A percentile compares a stretch with the other conserved stretches of the same genome.
phyloP scores from a whole-genome alignment of 37 sponge, comb jelly and placozoan genomes.

The Eunapius fragilis region DNA sequence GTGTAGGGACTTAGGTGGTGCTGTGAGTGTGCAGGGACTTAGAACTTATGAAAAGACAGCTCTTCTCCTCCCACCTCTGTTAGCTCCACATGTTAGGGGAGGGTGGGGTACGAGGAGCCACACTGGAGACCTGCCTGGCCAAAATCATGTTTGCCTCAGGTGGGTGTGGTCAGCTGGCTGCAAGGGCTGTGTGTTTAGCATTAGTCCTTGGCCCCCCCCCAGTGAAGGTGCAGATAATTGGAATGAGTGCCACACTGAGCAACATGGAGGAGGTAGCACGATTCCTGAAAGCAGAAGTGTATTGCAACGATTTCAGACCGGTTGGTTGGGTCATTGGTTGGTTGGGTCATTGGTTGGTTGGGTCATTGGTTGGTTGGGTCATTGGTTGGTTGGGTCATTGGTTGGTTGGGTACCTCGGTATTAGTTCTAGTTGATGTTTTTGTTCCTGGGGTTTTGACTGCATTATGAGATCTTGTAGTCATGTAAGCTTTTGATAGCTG shows the following conservation, averaged over 20 bases:
- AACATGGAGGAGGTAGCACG: conserved; percentile 76
- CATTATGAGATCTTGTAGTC: too few species aligned
- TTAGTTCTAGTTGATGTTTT: too few species aligned
- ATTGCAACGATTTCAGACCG: conserved; percentile 82
- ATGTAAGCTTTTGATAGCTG: too few species aligned
- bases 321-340: conserved; percentile 36
- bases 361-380: background rate
- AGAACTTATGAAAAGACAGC: background rate
- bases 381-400: too few species aligned
- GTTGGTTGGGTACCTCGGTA: too few species aligned
- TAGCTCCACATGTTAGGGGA: conserved; percentile 97
- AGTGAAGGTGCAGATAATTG: conserved; percentile 65
- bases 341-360: background rate
- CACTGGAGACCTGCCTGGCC: conserved; percentile 85
- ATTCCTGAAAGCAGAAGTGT: conserved; percentile 80
- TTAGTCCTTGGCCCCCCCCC: background rate
- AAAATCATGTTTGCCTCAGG: conserved; percentile 61
- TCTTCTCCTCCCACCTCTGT: background rate
- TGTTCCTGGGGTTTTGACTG: too few species aligned
- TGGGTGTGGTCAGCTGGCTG: background rate
- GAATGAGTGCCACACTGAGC: conserved; percentile 97
- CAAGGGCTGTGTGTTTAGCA: background rate
- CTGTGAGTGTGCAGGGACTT: background rate
- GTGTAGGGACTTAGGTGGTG: background rate
- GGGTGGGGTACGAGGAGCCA: conserved; percentile 86